Evolutionary conservation across 2,113 vertebrate genomes (phyloP).

Genomic region (Epinephelus moara): DNA sequence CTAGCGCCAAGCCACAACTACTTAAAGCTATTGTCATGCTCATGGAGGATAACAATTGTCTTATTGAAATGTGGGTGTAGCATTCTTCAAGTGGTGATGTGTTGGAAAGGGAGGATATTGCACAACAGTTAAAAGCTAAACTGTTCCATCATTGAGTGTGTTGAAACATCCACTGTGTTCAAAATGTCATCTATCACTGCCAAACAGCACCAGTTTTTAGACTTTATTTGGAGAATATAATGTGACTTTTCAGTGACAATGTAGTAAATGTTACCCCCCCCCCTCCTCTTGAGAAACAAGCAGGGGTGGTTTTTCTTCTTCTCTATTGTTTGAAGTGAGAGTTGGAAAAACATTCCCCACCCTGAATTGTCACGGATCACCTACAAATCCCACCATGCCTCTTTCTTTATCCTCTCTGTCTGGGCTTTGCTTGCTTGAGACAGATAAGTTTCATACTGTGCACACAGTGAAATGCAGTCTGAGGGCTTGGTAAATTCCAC

Average conservation of each 20-base stretch:
- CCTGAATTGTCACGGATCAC: slow-evolving; percentile 46
- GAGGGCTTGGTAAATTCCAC: slow-evolving; percentile 60
- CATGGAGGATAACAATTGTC: slow-evolving; percentile 61
- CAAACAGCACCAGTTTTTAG: slow-evolving; percentile 23
- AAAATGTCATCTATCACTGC: slow-evolving; percentile 71
- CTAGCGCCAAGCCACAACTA: slow-evolving; percentile 35
- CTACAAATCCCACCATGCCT: slow-evolving; percentile 46
- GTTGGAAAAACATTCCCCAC: slow-evolving; percentile 45
- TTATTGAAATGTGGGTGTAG: slow-evolving; percentile 73
- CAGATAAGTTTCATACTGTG: slow-evolving; percentile 53
- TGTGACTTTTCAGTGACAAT: background rate
- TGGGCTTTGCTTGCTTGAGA: slow-evolving; percentile 52
- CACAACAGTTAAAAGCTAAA: slow-evolving; percentile 77
- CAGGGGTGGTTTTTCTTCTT: background rate
- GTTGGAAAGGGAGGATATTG: slow-evolving; percentile 84
- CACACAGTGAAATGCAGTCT: slow-evolving; percentile 32
- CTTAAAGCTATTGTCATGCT: slow-evolving; percentile 56
- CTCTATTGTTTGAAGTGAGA: slow-evolving; percentile 5
- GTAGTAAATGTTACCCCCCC: background rate
- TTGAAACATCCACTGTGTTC: slow-evolving; percentile 79
- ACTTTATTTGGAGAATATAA: slow-evolving; percentile 7
- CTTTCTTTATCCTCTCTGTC: slow-evolving; percentile 51
- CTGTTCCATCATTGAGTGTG: slow-evolving; percentile 77
- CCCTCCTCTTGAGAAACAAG: background rate
- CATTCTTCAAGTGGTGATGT: slow-evolving; percentile 71